These are phyloP conservation scores for Ctenomys sociabilis DNA, from an alignment of 2,113 vertebrate genomes.

Conservation along the genomic window DNA sequence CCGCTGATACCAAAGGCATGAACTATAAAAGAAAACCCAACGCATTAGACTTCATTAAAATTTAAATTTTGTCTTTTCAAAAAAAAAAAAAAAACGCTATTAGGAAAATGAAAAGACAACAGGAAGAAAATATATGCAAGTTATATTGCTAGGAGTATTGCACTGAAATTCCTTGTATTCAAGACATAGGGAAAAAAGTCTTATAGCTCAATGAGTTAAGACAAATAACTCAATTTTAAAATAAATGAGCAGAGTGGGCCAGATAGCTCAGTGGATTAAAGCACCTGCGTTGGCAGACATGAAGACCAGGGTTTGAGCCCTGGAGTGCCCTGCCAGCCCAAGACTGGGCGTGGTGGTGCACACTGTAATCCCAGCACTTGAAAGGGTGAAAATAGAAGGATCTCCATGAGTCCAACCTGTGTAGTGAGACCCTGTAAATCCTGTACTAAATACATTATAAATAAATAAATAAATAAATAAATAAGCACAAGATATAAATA, in stretches of 20 bases:
- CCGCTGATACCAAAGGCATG: neutral
- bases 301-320: too few species aligned
- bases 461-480: too few species aligned
- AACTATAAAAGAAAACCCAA: neutral
- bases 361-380: too few species aligned
- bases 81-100: neutral
- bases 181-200: neutral
- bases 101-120: constrained; percentile 35
- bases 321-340: too few species aligned
- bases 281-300: too few species aligned
- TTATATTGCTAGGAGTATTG: too few species aligned
- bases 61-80: neutral
- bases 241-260: neutral
- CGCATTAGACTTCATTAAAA: constrained; percentile 20
- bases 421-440: too few species aligned
- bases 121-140: constrained; percentile 18
- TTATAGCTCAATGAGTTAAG: neutral
- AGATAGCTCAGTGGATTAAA: too few species aligned
- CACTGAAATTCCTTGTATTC: neutral
- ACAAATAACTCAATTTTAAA: constrained; percentile 22
- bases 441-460: too few species aligned
- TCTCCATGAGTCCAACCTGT: too few species aligned
- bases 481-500: neutral
- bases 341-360: too few species aligned
- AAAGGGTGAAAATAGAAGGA: too few species aligned